Conservation (phyloP, 1,140 invertebrate genomes). For the Drosophila guanche region DNA sequence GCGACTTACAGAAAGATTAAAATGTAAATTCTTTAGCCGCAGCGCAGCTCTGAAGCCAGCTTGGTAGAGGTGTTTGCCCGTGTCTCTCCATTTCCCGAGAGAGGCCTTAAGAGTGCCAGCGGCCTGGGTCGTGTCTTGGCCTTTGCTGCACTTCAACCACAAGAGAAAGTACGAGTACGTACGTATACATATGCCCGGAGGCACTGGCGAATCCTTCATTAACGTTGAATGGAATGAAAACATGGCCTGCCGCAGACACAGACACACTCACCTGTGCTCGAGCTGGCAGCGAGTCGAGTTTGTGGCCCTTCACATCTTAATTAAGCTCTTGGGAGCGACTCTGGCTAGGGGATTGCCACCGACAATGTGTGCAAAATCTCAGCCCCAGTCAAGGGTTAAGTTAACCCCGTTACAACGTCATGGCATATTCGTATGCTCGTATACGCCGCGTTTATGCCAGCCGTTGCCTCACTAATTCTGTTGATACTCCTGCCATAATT, state of each 20-base stretch:
- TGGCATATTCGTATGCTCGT: too few species aligned
- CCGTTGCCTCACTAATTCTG: slow-evolving; percentile 57
- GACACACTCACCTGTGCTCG: slow-evolving; percentile 30
- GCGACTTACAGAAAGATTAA: slow-evolving; percentile 74
- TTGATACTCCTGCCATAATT: slow-evolving; percentile 73
- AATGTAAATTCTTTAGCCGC: slow-evolving; percentile 71
- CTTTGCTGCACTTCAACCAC: slow-evolving; percentile 4
- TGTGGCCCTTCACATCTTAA: slow-evolving; percentile 68
- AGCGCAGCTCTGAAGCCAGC: slow-evolving; percentile 2
- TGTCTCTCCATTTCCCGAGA: neutral
- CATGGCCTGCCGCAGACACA: slow-evolving; percentile 18
- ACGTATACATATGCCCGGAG: slow-evolving; percentile 1
- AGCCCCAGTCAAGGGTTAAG: slow-evolving; percentile 55
- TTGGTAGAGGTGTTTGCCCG: slow-evolving; percentile 36
- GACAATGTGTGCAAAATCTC: slow-evolving; percentile 68
- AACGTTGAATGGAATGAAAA: slow-evolving; percentile 77
- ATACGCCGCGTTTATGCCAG: too few species aligned
- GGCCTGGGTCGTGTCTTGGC: neutral
- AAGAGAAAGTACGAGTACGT: slow-evolving; percentile 8
- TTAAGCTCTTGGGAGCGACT: slow-evolving; percentile 78
- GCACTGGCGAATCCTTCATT: slow-evolving; percentile 65
- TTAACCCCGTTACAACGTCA: slow-evolving; percentile 37
- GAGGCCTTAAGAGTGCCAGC: too few species aligned
- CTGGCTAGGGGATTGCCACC: slow-evolving; percentile 46
- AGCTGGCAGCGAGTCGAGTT: slow-evolving; percentile 40